Base-by-base conservation (phyloP, 2,113 vertebrate genomes). In the Bostrychus sinensis region DNA sequence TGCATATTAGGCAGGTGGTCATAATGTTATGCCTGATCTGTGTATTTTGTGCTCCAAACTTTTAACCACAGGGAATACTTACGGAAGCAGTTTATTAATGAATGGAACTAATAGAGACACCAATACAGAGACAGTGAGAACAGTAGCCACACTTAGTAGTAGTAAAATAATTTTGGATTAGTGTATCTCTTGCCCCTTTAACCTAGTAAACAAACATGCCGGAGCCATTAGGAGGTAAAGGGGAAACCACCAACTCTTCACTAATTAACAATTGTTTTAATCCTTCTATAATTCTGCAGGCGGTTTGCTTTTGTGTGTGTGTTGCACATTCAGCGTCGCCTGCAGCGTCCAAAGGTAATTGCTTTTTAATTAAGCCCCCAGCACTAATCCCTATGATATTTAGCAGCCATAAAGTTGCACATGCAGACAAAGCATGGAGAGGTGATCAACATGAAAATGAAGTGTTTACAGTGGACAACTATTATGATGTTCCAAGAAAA, bases 341-440 rank as follows among this genome's bases (percentile, higher is more conserved):
- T 70, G 69, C 80, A 63, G 80, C 69, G 76, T 81, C 87, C 74
- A 78, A 80, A 89, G 85, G 86, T 88, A 88, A 92, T 90, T 91
- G 85, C 85, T 90, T 91, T 91, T 92, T 89, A 91, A 91, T 89
- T 91, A 91, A 87, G 84, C 81, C 84, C 69, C 77, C 61, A 34
- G 80, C 65, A 63, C 84, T 89, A 91, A 91, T 91, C 88, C 89
- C 77, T 70, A 65, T 83, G 87, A 88, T 90, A 89, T 90, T 90
- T 89, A 89, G 82, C 74, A 79, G 56, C 48, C 79, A 66, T 61
- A 19, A 53, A 75, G 28, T 42, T 61, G 36, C 62, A 2, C 56
- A 8, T 51, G 56, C 51, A 69, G 38, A 62, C 39, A 48, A 23
- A 56, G 55, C 66, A 37, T 39, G 54, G 38, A 62, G 39, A 71